Evolutionary conservation across 2,113 vertebrate species (phyloP), one percentile per base, ranked within the genome.

Genomic region (Chaetodon auriga): DNA sequence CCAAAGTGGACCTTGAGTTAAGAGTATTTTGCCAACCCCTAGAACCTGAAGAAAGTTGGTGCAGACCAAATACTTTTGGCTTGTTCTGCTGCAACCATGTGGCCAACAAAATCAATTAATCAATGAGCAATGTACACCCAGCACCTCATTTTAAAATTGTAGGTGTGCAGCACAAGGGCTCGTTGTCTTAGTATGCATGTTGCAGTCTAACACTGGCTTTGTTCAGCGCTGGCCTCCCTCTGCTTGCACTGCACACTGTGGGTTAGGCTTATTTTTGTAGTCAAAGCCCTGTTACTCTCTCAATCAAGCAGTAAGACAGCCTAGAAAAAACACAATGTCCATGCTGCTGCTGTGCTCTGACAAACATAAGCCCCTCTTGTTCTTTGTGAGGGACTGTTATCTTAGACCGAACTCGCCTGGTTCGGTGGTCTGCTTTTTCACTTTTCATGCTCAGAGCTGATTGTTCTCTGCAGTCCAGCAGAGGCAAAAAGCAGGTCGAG

Each of bases 231-330:
- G 41, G 15, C 78, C 64, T 69, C 48, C 48, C 66, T 38, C n/a
- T 49, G 64, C 53, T 15, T 64, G 30, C 71, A 7, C n/a, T 73
- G 48, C 69, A 63, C 70, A 71, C 70, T 48, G n/a, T 79, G 91
- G 54, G 78, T 58, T 25, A 3, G 41, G 25, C 7, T 75, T 85
- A 49, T 89, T 90, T 77, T 84, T 70, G 41, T 15, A 82, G 70
- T 64, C 51, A 65, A 71, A 86, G 49, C 69, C 65, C 48, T 43
- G 35, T 85, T 89, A 85, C n/a, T 70, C 86, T 55, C 81, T 80
- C 53, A 1, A 79, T 83, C 57, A 21, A 87, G 60, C 87, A 65
- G 68, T 68, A 63, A 51, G 7, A 75, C 54, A 54, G 46, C 72
- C 58, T 57, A 73, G 49, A 64, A 78, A 65, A 73, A 81, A 58